phyloP scores from a whole-genome alignment of 2,797 vertebrate genomes.

The Kryptolebias ocellatus region DNA sequence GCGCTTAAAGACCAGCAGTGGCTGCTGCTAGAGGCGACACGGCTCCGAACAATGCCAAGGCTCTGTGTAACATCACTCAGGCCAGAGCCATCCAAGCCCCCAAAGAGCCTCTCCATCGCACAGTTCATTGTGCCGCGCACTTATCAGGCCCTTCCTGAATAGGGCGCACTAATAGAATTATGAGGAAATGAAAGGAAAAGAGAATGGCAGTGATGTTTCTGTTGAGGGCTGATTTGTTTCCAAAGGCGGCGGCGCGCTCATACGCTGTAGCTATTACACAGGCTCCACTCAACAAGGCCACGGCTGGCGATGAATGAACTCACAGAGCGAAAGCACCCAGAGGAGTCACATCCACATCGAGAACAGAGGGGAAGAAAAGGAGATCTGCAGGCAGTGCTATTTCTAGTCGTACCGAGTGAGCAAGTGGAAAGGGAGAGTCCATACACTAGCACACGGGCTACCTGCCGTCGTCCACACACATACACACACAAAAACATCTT shows the following conservation, averaged over 20 bases:
- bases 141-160: conserved; percentile 66
- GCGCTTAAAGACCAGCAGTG: conserved; percentile 38
- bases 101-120: conserved; percentile 52
- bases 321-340: conserved; percentile 37
- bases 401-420: conserved; percentile 47
- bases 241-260: conserved; percentile 35
- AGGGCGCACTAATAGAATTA: conserved; percentile 73
- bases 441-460: conserved; percentile 8
- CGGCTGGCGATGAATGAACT: conserved; percentile 62
- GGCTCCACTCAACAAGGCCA: conserved; percentile 43
- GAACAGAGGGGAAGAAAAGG: conserved; percentile 4
- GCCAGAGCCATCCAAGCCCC: conserved; percentile 63
- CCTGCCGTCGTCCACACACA: conserved; percentile 12
- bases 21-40: conserved; percentile 32
- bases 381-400: conserved; percentile 33
- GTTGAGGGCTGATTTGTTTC: conserved; percentile 54
- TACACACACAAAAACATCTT: conserved; percentile 6
- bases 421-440: conserved; percentile 47
- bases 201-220: conserved; percentile 62
- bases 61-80: conserved; percentile 45
- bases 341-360: conserved; percentile 48
- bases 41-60: conserved; percentile 58
- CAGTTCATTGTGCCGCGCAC: conserved; percentile 56
- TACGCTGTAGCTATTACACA: conserved; percentile 57
- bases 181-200: conserved; percentile 50